Base-by-base conservation (phyloP, 2,888 invertebrate genomes). In the Ennomos quercinarius region DNA sequence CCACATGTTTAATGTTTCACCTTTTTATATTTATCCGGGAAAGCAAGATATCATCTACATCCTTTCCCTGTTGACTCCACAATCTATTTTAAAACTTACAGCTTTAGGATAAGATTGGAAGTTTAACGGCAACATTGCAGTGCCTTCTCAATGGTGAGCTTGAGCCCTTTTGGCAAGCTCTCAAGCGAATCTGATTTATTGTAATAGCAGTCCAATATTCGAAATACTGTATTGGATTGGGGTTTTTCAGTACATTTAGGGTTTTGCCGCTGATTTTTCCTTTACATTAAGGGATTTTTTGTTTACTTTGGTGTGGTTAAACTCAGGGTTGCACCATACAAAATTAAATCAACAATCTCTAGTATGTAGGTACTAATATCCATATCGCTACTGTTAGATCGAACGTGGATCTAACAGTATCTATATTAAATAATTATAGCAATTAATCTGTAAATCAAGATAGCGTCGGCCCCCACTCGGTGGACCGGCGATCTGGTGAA, bases 111-210 rank as follows among this genome's bases (percentile, higher is more conserved):
- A 61, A 52, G 39, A 34, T n/a, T 13, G 40, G 53, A 40, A 53
- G 36, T 59, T 43, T 39, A 10, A 13, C 47, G 9, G 43, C 8
- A 47, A 9, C 38, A 44, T n/a, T 8, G 37, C 17, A 13, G n/a
- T 27, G 51, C 13, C n/a, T 12, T 46, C 27, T 39, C 11, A 41
- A 44, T 45, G 34, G 59, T 6, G 41, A 38, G 13, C 41, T 55
- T 51, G 46, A 55, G 60, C 60, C 47, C 55, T 61, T 55, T 61
- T 56, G 60, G 60, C 55, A 52, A 35, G 9, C 50, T 47, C 47
- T 60, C 50, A 43, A 46, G 55, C 54, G 60, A 51, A 55, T 48
- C 51, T 60, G 55, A 60, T 55, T 51, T 60, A 60, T 60, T 60
- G 51, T 61, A 51, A 55, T 60, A 51, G 50, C 35, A 50, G 60